Evolutionary conservation across 2,888 invertebrate genomes (phyloP).

Genomic region (Mechanitis mazaeus): DNA sequence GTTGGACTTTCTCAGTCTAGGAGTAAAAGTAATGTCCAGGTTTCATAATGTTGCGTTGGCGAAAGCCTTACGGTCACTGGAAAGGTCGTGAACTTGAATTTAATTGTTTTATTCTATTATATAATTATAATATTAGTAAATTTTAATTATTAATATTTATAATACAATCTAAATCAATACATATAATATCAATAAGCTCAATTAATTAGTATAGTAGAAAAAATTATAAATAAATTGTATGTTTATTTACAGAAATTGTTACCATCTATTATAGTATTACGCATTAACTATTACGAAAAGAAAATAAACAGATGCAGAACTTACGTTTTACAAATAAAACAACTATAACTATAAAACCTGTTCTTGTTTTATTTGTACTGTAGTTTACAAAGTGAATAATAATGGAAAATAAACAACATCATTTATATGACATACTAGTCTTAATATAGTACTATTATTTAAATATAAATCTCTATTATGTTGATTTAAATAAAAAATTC

Average conservation of each 20-base stretch:
- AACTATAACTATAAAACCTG: not conserved
- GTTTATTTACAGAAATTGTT: not conserved
- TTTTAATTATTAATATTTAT: not conserved
- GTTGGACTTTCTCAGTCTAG: slow-evolving; percentile 66
- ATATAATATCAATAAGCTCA: not conserved
- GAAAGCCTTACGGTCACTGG: slow-evolving; percentile 56
- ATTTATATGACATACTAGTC: not conserved
- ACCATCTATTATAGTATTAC: not conserved
- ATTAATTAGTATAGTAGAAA: not conserved
- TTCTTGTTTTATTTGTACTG: slow-evolving; percentile 1
- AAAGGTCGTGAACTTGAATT: slow-evolving; percentile 44
- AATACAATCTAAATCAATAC: not conserved
- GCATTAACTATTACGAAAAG: not conserved
- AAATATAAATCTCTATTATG: too few relatives aligned
- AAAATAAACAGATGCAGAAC: too few relatives aligned
- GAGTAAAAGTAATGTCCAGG: slow-evolving; percentile 68
- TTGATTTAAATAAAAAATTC: too few relatives aligned
- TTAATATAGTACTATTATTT: not conserved
- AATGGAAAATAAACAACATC: not conserved
- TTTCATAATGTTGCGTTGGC: slow-evolving; percentile 58
- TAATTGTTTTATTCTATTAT: slow-evolving; percentile 10
- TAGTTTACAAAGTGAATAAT: not conserved
- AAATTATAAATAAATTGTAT: not conserved
- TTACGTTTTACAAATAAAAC: not conserved
- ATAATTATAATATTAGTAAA: slow-evolving; percentile 4